Evolutionary conservation across 2,113 vertebrate genomes (phyloP).

Genomic region (Triplophysa dalaica): DNA sequence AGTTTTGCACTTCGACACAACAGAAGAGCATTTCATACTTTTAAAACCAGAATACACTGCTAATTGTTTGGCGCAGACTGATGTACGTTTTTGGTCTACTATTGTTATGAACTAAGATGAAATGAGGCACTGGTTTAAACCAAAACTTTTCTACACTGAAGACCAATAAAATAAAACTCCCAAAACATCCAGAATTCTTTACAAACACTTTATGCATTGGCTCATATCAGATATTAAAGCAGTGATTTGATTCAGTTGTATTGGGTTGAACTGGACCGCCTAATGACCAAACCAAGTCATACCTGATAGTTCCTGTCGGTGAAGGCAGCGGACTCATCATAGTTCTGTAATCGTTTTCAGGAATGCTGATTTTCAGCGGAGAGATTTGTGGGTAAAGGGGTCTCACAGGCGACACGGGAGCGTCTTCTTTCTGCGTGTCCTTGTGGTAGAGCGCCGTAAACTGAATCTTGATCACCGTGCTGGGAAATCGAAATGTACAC

Average conservation of each 20-base stretch:
- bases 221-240: not conserved
- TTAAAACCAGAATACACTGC: not conserved
- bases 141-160: too few species aligned
- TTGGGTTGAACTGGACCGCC: not conserved
- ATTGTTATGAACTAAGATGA: not conserved
- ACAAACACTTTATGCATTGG: too few species aligned
- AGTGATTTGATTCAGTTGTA: not conserved
- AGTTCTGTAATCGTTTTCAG: constrained; percentile 89
- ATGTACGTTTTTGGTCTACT: not conserved
- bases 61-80: too few species aligned
- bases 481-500: constrained; percentile 95
- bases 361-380: constrained; percentile 96
- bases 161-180: too few species aligned
- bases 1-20: not conserved
- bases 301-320: constrained; percentile 98
- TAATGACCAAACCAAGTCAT: constrained; percentile 12
- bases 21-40: not conserved
- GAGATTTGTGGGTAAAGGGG: constrained; percentile 92
- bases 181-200: too few species aligned
- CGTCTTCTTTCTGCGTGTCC: constrained; percentile 78
- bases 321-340: constrained; percentile 91
- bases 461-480: constrained; percentile 96
- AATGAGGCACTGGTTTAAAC: not conserved
- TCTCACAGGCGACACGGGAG: constrained; percentile 80
- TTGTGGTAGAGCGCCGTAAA: constrained; percentile 86